phyloP scores from a whole-genome alignment of 2,113 vertebrate genomes.

The Spea bombifrons region DNA sequence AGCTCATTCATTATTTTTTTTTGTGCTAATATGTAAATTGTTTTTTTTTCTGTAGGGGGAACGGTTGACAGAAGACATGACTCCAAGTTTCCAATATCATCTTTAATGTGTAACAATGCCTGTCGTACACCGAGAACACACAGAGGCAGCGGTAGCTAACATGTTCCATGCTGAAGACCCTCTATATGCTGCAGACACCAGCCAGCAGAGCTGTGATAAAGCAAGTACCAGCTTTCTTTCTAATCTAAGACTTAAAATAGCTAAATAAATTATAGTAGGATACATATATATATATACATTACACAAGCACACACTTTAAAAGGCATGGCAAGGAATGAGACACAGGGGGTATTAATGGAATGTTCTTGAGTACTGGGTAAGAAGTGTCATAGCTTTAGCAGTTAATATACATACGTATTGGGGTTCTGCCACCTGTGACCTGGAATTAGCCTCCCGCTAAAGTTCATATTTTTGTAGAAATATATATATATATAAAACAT shows the following conservation, averaged over 20 bases:
- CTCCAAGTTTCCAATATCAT: constrained; percentile 46
- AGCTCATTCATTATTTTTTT: too few species aligned
- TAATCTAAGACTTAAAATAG: constrained; percentile 97
- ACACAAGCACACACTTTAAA: constrained; percentile 52
- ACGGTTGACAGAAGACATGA: background rate
- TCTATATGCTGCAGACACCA: constrained; percentile 7
- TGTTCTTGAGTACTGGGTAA: constrained; percentile 68
- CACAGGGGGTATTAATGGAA: constrained; percentile 72
- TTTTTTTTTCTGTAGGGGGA: too few species aligned
- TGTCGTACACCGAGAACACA: constrained; percentile 98
- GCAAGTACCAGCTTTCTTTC: constrained; percentile 92
- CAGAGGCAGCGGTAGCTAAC: constrained; percentile 95
- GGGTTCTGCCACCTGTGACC: constrained; percentile 32
- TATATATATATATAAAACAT: constrained; percentile 52
- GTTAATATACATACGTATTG: constrained; percentile 64
- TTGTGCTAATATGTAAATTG: too few species aligned
- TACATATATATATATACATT: constrained; percentile 83
- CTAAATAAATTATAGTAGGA: constrained; percentile 99
- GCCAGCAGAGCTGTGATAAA: constrained; percentile 60
- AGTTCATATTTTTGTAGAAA: constrained; percentile 38
- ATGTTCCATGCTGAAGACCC: background rate
- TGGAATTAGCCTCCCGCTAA: background rate
- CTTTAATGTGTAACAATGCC: constrained; percentile 98
- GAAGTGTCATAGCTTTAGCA: constrained; percentile 57
- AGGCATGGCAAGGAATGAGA: constrained; percentile 77